These are phyloP conservation scores for Gobionotothen gibberifrons DNA, from an alignment of 2,797 vertebrate species.

Conservation along the genomic window DNA sequence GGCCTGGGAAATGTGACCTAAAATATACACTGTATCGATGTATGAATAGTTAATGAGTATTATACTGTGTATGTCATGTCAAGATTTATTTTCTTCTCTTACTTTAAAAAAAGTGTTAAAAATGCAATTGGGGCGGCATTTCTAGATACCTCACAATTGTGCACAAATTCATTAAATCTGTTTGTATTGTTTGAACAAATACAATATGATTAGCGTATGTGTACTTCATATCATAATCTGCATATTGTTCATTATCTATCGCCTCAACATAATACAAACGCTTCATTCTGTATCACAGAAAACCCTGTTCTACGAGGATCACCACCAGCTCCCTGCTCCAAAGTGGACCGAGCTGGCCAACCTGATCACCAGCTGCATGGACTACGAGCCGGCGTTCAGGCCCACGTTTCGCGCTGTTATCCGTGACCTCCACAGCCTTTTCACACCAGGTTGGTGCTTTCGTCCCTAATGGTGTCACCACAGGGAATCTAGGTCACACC, in stretches of 20 bases:
- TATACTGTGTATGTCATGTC: not conserved
- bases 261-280: not conserved
- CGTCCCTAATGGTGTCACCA: not conserved
- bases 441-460: conserved; percentile 90
- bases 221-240: conserved; percentile 4
- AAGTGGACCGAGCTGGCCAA: conserved; percentile 97
- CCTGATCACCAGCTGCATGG: conserved; percentile 95
- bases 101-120: not conserved
- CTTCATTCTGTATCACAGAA: conserved; percentile 81
- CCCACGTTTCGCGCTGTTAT: conserved; percentile 95
- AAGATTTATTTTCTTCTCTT: not conserved
- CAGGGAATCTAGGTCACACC: conserved; percentile 87
- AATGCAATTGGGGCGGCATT: not conserved
- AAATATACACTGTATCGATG: not conserved
- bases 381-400: conserved; percentile 94
- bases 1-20: not conserved
- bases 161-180: not conserved
- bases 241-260: no score
- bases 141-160: not conserved
- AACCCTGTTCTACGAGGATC: conserved; percentile 93
- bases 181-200: not conserved
- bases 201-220: not conserved
- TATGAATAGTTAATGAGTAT: not conserved
- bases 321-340: conserved; percentile 93
- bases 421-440: conserved; percentile 95